These are phyloP conservation scores for Drosophila pseudoobscura DNA, from an alignment of 1,140 invertebrate genomes.

Conservation along the genomic window DNA sequence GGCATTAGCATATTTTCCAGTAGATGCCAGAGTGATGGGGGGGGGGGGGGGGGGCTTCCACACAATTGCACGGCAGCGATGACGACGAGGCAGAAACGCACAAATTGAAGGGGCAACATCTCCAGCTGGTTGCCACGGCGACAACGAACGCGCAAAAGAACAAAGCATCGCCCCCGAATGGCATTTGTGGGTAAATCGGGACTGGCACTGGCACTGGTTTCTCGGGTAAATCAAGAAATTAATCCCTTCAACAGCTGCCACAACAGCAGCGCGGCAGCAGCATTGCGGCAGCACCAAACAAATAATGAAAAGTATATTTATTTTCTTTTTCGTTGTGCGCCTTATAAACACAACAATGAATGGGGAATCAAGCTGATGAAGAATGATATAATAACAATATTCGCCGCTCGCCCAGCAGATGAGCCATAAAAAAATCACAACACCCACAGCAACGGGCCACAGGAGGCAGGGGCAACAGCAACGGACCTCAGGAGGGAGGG, in stretches of 20 bases:
- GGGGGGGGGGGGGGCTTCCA: conserved; percentile 53
- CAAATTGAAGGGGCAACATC: conserved; percentile 25
- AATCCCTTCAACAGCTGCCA: conserved; percentile 78
- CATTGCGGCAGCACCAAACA: conserved; percentile 68
- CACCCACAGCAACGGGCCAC: conserved; percentile 26
- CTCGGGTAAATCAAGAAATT: conserved; percentile 81
- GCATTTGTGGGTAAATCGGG: background rate
- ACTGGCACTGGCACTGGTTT: conserved; percentile 13
- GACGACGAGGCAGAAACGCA: conserved; percentile 38
- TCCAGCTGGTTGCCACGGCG: conserved; percentile 26
- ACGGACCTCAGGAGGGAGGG: background rate
- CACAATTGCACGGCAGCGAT: conserved; percentile 64
- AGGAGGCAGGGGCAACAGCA: background rate
- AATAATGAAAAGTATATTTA: conserved; percentile 72
- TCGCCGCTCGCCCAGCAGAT: conserved; percentile 36
- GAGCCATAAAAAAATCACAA: conserved; percentile 77
- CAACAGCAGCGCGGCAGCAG: conserved; percentile 65
- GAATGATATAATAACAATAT: conserved; percentile 80
- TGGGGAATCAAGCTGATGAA: conserved; percentile 78
- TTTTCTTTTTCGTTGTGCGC: conserved; percentile 17
- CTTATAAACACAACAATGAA: conserved; percentile 77
- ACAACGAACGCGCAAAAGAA: conserved; percentile 46
- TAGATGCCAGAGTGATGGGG: conserved; percentile 9
- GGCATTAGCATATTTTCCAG: conserved; percentile 68
- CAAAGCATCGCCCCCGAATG: conserved; percentile 47